These are phyloP conservation scores for Excalfactoria chinensis DNA, from an alignment of 2,113 vertebrate genomes.

Conservation along the genomic window DNA sequence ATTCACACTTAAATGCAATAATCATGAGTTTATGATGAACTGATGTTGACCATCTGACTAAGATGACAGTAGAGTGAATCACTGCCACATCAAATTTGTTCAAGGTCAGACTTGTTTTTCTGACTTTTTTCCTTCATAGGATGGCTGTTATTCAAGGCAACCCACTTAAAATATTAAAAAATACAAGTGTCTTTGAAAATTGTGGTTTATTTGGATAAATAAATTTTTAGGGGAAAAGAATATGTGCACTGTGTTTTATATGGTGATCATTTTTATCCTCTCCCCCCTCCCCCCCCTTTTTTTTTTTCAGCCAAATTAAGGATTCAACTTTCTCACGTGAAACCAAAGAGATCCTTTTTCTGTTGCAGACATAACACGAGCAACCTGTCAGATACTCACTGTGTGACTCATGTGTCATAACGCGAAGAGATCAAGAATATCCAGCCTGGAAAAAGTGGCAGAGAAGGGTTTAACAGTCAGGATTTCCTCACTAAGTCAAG, in stretches of 20 bases:
- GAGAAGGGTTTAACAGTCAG: not conserved
- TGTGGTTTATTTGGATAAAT: constrained; percentile 23
- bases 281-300: not conserved
- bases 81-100: constrained; percentile 44
- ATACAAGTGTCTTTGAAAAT: not conserved
- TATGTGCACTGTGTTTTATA: not conserved
- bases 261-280: constrained; percentile 14
- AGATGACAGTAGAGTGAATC: constrained; percentile 75
- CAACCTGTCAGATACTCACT: constrained; percentile 6
- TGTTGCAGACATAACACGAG: constrained; percentile 57
- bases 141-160: constrained; percentile 17
- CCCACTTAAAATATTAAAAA: not conserved
- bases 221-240: constrained; percentile 31
- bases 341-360: constrained; percentile 33
- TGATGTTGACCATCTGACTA: constrained; percentile 71
- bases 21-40: constrained; percentile 74
- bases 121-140: constrained; percentile 32
- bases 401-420: constrained; percentile 33
- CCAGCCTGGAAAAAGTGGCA: not conserved
- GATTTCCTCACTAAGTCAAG: not conserved
- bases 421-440: constrained; percentile 18
- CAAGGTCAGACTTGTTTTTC: constrained; percentile 46
- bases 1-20: constrained; percentile 13
- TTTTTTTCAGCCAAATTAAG: constrained; percentile 30
- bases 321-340: constrained; percentile 47